Evolutionary conservation across 2,113 vertebrate species (phyloP), one percentile per base, ranked within the genome.

Genomic region (Eulemur macaco): DNA sequence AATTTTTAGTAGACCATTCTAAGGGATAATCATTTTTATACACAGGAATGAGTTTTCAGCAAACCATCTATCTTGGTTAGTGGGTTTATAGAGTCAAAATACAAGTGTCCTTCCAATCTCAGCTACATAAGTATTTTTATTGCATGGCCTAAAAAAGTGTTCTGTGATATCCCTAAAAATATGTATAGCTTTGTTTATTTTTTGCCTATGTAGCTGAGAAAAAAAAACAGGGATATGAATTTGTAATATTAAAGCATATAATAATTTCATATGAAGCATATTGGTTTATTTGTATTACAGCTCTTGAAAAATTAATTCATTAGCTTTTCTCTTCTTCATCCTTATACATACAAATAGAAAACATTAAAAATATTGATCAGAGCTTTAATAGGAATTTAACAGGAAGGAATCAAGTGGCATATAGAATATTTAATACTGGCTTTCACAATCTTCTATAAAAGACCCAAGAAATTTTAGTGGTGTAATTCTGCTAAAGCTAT

Each of bases 1-100:
- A 71, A 52, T 91, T 94, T 94, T 91, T 58, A 84, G 37, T 56
- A 76, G 31, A 47, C 83, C 78, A 71, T 73, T 91, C 80, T 39
- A 66, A 73, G n/a, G 80, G 27, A 66, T 80, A 66, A 47, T 88
- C 45, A 4, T 73, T 88, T 23, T 84, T 69, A 69, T 34, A 37
- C 29, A 23, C 63, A 60, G 50, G 52, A 71, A 73, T 86, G 37
- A 52, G 25, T 85, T 95, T 95, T 85, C 17, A 81, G 29, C 68
- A 83, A 50, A 45, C 86, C 29, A 34, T 7, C 23, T 77, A 18
- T 73, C 18, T 94, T 94, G 25, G 23, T 74, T 80, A 50, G 68
- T 87, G 31, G 34, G 56, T 39, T 52, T 56, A 58, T 2, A 76
- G 54, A 68, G 50, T 89, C 54, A 66, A 37, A 80, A 45, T 86